Evolutionary conservation across 2,888 invertebrate species (phyloP).

Genomic region (Sphaeridia pumilis): DNA sequence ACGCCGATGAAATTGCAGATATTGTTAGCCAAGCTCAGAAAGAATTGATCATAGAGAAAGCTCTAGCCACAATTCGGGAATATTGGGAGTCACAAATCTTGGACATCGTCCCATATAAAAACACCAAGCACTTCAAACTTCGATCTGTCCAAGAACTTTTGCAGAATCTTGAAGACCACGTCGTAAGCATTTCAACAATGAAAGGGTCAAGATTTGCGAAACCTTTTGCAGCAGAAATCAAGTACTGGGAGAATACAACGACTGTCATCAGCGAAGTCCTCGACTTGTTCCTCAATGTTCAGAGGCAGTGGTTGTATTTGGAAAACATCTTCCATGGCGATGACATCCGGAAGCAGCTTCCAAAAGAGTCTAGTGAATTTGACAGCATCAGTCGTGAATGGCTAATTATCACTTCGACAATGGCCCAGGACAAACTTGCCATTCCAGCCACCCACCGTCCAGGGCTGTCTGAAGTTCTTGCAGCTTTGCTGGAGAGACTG

Average conservation of each 20-base stretch:
- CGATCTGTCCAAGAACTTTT: conserved; percentile 67
- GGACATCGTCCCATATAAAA: conserved; percentile 60
- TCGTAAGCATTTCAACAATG: conserved; percentile 71
- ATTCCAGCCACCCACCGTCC: conserved; percentile 40
- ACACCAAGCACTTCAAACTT: conserved; percentile 53
- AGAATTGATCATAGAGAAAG: conserved; percentile 72
- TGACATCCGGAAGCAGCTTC: conserved; percentile 58
- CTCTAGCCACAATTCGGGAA: conserved; percentile 56
- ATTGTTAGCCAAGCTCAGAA: conserved; percentile 78
- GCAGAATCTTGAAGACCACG: conserved; percentile 69
- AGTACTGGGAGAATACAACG: conserved; percentile 73
- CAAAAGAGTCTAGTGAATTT: conserved; percentile 62
- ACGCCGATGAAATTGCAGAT: conserved; percentile 68
- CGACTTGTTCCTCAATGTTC: conserved; percentile 67
- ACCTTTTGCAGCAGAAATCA: conserved; percentile 70
- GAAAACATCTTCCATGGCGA: conserved; percentile 42
- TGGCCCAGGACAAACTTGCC: conserved; percentile 41
- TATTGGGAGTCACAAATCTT: conserved; percentile 60
- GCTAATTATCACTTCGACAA: conserved; percentile 50
- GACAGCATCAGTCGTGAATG: conserved; percentile 59
- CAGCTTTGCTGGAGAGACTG: conserved; percentile 58
- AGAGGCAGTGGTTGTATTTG: conserved; percentile 72
- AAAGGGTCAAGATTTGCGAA: conserved; percentile 75
- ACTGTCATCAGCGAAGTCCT: conserved; percentile 70
- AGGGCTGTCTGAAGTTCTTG: conserved; percentile 44